Evolutionary conservation across 2,888 invertebrate genomes (phyloP).

Genomic region (Rhingia campestris): DNA sequence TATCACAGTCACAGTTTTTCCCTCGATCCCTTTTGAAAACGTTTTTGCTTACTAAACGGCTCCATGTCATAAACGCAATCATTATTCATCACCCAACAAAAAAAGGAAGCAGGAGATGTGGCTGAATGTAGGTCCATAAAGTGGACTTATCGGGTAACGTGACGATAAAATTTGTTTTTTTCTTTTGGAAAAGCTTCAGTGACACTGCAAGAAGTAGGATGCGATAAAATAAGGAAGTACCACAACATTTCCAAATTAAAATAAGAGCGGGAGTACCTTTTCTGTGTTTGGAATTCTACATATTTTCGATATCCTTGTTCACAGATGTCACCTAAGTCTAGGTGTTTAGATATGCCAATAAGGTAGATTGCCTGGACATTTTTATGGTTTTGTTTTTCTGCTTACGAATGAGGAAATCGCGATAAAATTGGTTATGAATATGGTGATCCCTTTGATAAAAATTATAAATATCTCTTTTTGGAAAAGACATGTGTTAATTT

Average conservation of each 20-base stretch:
- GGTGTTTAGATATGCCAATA: slow-evolving; percentile 25
- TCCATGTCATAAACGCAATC: slow-evolving; percentile 53
- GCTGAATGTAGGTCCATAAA: slow-evolving; percentile 23
- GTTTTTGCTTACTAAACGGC: slow-evolving; percentile 48
- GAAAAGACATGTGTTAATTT: too few species aligned
- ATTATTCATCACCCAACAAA: slow-evolving; percentile 55
- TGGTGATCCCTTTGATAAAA: too few species aligned
- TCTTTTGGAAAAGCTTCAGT: slow-evolving; percentile 8
- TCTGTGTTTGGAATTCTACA: slow-evolving; percentile 34
- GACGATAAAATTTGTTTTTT: slow-evolving; percentile 59
- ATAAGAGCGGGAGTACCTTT: slow-evolving; percentile 27
- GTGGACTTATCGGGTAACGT: slow-evolving; percentile 63
- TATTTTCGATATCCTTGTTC: slow-evolving; percentile 59
- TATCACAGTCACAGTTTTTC: slow-evolving; percentile 52
- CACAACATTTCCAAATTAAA: slow-evolving; percentile 53
- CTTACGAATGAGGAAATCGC: slow-evolving; percentile 21
- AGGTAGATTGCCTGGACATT: neutral
- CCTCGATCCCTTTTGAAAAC: slow-evolving; percentile 27
- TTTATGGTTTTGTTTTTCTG: neutral
- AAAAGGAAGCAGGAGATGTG: neutral
- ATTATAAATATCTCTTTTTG: too few species aligned
- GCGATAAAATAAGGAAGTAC: slow-evolving; percentile 30
- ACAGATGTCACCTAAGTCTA: slow-evolving; percentile 51
- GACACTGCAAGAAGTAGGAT: slow-evolving; percentile 11
- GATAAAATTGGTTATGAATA: slow-evolving; percentile 32